These are phyloP conservation scores for Dyspetes luteomarginatus DNA, from an alignment of 2,888 invertebrate genomes.

Conservation along the genomic window DNA sequence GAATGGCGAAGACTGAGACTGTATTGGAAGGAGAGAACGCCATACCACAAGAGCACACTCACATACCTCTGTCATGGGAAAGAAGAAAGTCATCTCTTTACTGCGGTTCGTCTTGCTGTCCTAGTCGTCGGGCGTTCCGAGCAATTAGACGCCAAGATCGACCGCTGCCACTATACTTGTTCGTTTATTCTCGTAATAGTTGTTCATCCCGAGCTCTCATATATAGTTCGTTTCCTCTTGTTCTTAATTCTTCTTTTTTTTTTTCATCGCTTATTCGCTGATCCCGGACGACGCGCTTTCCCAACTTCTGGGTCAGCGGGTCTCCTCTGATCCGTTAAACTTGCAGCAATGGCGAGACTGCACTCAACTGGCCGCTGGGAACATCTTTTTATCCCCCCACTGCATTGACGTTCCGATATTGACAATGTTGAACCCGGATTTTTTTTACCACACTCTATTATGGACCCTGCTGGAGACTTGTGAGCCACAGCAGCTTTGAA, in stretches of 20 bases:
- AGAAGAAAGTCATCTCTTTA: constrained; percentile 78
- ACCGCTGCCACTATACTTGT: constrained; percentile 37
- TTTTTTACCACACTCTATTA: neutral
- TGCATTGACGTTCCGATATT: neutral
- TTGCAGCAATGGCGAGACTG: neutral
- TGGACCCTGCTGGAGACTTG: no score
- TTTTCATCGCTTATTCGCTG: constrained; percentile 52
- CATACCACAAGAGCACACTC: neutral
- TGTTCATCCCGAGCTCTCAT: neutral
- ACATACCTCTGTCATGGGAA: constrained; percentile 57
- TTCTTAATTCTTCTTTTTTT: constrained; percentile 57
- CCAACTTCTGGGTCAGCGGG: constrained; percentile 80
- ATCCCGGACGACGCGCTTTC: constrained; percentile 72
- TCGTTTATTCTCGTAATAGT: constrained; percentile 13
- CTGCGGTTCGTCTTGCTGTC: constrained; percentile 2
- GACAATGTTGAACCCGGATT: neutral
- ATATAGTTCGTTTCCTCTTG: constrained; percentile 56
- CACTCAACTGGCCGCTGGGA: neutral
- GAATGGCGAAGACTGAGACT: constrained; percentile 32
- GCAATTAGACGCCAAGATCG: constrained; percentile 78
- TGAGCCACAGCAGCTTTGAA: no score
- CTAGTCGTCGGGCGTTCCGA: constrained; percentile 71
- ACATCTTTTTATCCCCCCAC: constrained; percentile 34
- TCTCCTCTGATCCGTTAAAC: constrained; percentile 68
- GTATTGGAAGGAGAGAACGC: constrained; percentile 23